Evolutionary conservation across 2,888 invertebrate species (phyloP).

Genomic region (Apamea anceps): DNA sequence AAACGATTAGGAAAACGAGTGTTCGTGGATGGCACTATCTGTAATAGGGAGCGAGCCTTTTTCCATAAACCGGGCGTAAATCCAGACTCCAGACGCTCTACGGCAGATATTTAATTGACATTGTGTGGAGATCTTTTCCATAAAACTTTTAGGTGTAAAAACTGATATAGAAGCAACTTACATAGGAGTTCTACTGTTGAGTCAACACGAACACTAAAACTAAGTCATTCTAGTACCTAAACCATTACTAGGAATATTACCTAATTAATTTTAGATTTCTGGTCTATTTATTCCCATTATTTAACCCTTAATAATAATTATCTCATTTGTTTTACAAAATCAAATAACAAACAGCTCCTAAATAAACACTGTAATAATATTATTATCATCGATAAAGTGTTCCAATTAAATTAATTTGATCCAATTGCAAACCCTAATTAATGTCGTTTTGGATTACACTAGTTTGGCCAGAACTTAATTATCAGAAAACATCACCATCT

Average conservation of each 20-base stretch:
- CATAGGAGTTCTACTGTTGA: no score
- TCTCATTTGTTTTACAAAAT: neutral
- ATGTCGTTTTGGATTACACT: slow-evolving; percentile 5
- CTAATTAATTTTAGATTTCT: neutral
- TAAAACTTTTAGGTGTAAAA: no score
- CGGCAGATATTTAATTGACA: neutral
- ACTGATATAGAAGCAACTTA: no score
- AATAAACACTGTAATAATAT: neutral
- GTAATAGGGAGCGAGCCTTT: no score
- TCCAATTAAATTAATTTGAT: slow-evolving; percentile 28
- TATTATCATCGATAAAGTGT: neutral
- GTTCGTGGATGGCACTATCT: no score
- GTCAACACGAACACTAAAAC: neutral
- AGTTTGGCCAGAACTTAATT: neutral
- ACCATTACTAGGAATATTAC: neutral
- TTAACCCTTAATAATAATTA: neutral
- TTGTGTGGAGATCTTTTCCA: neutral
- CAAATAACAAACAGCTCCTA: neutral
- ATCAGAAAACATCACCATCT: neutral
- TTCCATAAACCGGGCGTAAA: neutral
- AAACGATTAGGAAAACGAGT: no score
- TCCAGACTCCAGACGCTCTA: neutral
- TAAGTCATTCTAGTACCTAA: neutral
- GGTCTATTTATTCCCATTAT: neutral
- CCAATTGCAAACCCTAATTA: slow-evolving; percentile 22